Conservation (phyloP, 92 coral and sea anemone genomes). For the Ricordea florida region DNA sequence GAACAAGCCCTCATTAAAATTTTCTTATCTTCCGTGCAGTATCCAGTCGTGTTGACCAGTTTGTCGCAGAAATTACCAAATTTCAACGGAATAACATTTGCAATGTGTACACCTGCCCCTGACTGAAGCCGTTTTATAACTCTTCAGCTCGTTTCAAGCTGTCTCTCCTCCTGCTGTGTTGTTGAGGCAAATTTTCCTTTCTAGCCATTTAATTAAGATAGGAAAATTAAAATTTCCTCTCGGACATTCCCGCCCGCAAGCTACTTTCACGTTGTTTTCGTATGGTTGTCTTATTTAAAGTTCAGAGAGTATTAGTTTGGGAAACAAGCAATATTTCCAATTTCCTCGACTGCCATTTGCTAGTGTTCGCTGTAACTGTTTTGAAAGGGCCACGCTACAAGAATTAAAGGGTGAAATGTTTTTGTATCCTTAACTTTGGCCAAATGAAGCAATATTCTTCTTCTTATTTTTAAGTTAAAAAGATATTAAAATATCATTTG, state of each 20-base stretch:
- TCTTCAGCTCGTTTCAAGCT: conserved; percentile 30
- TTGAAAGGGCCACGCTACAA: conserved; percentile 50
- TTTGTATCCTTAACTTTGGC: conserved; percentile 37
- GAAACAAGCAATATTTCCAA: conserved; percentile 79
- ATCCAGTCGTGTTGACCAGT: conserved; percentile 64
- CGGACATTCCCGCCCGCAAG: conserved; percentile 36
- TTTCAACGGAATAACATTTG: conserved; percentile 22
- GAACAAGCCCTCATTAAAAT: conserved; percentile 74
- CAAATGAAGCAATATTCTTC: conserved; percentile 33
- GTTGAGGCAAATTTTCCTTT: neutral
- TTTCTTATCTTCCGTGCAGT: conserved; percentile 75
- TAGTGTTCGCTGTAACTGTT: conserved; percentile 75
- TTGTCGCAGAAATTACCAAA: conserved; percentile 49
- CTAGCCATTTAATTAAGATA: conserved; percentile 20
- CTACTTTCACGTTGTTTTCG: conserved; percentile 32
- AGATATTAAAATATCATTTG: conserved; percentile 50
- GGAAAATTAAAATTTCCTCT: conserved; percentile 12
- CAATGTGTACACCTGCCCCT: conserved; percentile 7
- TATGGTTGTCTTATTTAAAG: conserved; percentile 55
- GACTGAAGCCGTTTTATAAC: neutral
- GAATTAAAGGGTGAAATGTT: conserved; percentile 22
- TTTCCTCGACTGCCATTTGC: conserved; percentile 74
- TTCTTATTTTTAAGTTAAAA: conserved; percentile 20
- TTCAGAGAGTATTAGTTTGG: conserved; percentile 67
- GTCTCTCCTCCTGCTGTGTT: conserved; percentile 19